These are phyloP conservation scores for Papilio demoleus DNA, from an alignment of 2,888 invertebrate genomes.

Conservation along the genomic window DNA sequence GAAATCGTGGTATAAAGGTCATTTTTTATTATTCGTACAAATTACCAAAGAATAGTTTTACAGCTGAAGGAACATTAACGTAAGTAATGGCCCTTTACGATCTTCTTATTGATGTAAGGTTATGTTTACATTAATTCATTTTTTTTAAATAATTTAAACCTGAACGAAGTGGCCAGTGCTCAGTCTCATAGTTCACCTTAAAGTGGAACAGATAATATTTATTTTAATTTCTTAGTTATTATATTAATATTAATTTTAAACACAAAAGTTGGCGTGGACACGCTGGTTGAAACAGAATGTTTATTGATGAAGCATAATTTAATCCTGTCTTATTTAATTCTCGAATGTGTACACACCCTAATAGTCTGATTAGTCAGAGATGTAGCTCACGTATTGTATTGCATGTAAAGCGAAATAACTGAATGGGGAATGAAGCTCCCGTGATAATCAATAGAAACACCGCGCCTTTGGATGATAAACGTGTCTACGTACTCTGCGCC, in stretches of 20 bases:
- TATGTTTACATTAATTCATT: not conserved
- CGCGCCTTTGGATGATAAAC: constrained; percentile 22
- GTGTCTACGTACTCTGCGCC: constrained; percentile 2
- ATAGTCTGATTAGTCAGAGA: constrained; percentile 19
- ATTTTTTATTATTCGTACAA: no score
- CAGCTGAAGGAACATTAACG: constrained; percentile 7
- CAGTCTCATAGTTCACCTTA: no score
- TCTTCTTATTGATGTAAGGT: not conserved
- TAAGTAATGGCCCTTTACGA: not conserved
- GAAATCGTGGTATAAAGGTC: not conserved
- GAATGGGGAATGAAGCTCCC: constrained; percentile 20
- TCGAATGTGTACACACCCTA: constrained; percentile 1
- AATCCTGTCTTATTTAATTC: not conserved
- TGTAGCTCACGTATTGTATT: constrained; percentile 22
- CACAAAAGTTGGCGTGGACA: no score
- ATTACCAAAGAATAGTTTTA: constrained; percentile 3
- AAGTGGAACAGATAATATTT: no score
- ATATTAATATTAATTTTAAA: no score
- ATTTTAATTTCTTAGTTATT: no score
- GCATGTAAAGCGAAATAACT: constrained; percentile 30
- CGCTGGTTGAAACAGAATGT: no score
- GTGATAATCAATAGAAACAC: constrained; percentile 32
- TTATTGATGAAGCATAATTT: no score
- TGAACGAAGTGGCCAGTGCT: no score
- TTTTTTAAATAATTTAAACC: not conserved